Conservation (phyloP, 2,888 invertebrate genomes). For the Euclidia mi region DNA sequence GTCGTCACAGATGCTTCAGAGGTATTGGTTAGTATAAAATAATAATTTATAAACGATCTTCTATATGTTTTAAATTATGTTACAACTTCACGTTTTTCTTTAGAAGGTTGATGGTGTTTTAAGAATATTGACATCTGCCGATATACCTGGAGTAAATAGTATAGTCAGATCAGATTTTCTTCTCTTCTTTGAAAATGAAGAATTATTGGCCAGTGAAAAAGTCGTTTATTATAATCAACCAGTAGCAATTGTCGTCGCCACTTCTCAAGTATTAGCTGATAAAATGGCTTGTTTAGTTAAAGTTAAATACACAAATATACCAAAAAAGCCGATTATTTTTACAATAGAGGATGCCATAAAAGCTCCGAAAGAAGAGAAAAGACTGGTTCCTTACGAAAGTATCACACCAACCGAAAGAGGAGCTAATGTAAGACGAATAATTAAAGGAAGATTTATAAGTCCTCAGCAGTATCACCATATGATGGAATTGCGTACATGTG, state of each 20-base stretch:
- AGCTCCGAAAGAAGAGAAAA: slow-evolving; percentile 67
- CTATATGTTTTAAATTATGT: not conserved
- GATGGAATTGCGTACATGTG: slow-evolving; percentile 67
- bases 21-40: slow-evolving; percentile 72
- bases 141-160: slow-evolving; percentile 91
- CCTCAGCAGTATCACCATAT: slow-evolving; percentile 64
- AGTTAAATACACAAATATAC: slow-evolving; percentile 82
- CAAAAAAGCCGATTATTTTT: slow-evolving; percentile 70
- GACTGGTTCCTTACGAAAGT: slow-evolving; percentile 59
- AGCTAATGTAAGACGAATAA: slow-evolving; percentile 52
- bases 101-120: slow-evolving; percentile 91
- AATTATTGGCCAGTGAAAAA: slow-evolving; percentile 84
- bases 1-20: slow-evolving; percentile 87
- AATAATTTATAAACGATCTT: not conserved
- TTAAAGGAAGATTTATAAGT: slow-evolving; percentile 62
- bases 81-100: slow-evolving; percentile 18
- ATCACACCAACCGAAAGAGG: slow-evolving; percentile 62
- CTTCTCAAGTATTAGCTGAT: slow-evolving; percentile 89
- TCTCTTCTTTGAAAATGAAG: slow-evolving; percentile 70
- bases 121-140: slow-evolving; percentile 90
- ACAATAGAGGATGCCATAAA: slow-evolving; percentile 83
- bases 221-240: slow-evolving; percentile 92
- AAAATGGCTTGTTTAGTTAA: slow-evolving; percentile 89
- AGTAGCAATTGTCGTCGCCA: slow-evolving; percentile 93
- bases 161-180: slow-evolving; percentile 56